phyloP scores from a whole-genome alignment of 1,140 invertebrate species.

The Drosophila ambigua region DNA sequence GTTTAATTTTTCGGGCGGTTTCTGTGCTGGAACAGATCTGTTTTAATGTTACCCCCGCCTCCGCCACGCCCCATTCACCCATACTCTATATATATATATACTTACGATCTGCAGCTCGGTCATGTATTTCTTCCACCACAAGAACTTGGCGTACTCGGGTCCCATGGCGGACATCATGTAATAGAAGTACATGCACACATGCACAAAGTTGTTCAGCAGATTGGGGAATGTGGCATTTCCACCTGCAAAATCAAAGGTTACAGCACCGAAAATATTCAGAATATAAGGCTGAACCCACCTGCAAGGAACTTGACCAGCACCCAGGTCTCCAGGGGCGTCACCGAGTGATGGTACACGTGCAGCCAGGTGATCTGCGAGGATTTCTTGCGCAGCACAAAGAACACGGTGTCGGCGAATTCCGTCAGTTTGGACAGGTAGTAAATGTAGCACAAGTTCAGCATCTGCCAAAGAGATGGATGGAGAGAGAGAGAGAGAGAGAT shows the following conservation, averaged over 20 bases:
- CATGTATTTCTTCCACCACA: slow-evolving; percentile 98
- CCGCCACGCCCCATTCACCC: neutral
- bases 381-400: slow-evolving; percentile 96
- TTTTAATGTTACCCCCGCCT: slow-evolving; percentile 39
- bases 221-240: slow-evolving; percentile 96
- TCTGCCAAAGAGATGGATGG: slow-evolving; percentile 85
- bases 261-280: neutral
- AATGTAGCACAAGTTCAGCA: slow-evolving; percentile 97
- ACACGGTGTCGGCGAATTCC: slow-evolving; percentile 97
- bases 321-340: slow-evolving; percentile 98
- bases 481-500: slow-evolving; percentile 1
- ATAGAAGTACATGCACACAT: slow-evolving; percentile 97
- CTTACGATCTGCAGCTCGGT: slow-evolving; percentile 95
- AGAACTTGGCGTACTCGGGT: slow-evolving; percentile 94
- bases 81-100: slow-evolving; percentile 35
- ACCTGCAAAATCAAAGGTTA: slow-evolving; percentile 85
- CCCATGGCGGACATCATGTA: slow-evolving; percentile 96
- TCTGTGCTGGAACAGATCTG: slow-evolving; percentile 61
- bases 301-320: slow-evolving; percentile 97
- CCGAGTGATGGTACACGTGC: slow-evolving; percentile 97
- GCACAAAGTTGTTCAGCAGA: slow-evolving; percentile 96
- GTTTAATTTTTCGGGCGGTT: slow-evolving; percentile 29
- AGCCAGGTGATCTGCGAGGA: slow-evolving; percentile 95
- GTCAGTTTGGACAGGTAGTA: slow-evolving; percentile 98
- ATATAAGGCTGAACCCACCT: slow-evolving; percentile 85